Evolutionary conservation across 1,140 invertebrate genomes (phyloP).

Genomic region (Paracyclopina nana): DNA sequence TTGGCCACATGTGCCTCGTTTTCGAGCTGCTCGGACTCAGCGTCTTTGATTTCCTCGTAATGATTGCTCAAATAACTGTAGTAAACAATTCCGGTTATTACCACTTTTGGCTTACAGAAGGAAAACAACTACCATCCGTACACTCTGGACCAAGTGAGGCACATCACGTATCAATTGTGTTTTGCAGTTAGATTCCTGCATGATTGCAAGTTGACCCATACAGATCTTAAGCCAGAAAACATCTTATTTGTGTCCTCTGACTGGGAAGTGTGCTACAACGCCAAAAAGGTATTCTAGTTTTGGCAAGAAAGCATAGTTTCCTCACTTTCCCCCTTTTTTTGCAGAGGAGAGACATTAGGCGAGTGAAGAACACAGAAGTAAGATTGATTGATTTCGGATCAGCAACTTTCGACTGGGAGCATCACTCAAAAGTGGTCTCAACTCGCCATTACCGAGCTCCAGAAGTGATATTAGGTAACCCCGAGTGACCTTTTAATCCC

Average conservation of each 20-base stretch:
- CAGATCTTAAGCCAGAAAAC: slow-evolving; percentile 97
- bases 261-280: slow-evolving; percentile 58
- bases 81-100: no score
- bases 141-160: slow-evolving; percentile 83
- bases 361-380: slow-evolving; percentile 77
- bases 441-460: slow-evolving; percentile 94
- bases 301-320: background rate
- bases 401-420: slow-evolving; percentile 96
- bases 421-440: slow-evolving; percentile 96
- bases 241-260: slow-evolving; percentile 90
- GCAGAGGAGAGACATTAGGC: slow-evolving; percentile 58
- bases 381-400: slow-evolving; percentile 95
- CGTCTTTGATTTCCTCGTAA: slow-evolving; percentile 97
- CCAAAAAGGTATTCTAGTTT: slow-evolving; percentile 66
- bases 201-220: slow-evolving; percentile 91
- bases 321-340: slow-evolving; percentile 11
- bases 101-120: slow-evolving; percentile 47
- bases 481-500: background rate
- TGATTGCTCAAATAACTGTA: background rate
- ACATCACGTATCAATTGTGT: slow-evolving; percentile 91
- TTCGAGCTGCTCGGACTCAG: slow-evolving; percentile 96
- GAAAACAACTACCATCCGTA: slow-evolving; percentile 97
- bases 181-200: slow-evolving; percentile 94
- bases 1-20: slow-evolving; percentile 95
- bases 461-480: slow-evolving; percentile 54